Evolutionary conservation across 1,140 invertebrate genomes (phyloP).

Genomic region (Diabrotica virgifera): DNA sequence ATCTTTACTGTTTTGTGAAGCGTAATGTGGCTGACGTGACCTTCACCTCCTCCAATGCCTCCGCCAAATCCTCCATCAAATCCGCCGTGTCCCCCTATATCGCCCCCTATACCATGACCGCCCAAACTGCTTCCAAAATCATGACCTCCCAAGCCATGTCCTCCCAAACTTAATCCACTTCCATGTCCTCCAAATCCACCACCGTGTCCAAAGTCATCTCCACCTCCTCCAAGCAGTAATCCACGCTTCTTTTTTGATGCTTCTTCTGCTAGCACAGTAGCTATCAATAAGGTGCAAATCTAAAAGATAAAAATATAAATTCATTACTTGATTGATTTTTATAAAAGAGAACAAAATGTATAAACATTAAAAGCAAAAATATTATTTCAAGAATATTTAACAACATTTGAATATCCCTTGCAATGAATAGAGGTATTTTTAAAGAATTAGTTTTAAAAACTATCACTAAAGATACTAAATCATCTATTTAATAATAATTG

Average conservation of each 20-base stretch:
- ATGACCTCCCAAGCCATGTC: constrained; percentile 17
- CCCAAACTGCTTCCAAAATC: constrained; percentile 19
- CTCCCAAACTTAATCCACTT: constrained; percentile 15
- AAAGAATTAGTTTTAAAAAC: no score
- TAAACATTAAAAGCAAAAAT: no score
- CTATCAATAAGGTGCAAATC: constrained; percentile 34
- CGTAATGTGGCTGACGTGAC: constrained; percentile 36
- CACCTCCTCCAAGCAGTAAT: constrained; percentile 22
- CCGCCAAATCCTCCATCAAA: constrained; percentile 21
- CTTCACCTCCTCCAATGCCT: constrained; percentile 21
- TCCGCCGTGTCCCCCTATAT: constrained; percentile 13
- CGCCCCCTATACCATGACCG: constrained; percentile 24
- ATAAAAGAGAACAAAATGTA: no score
- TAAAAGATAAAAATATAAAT: constrained; percentile 11
- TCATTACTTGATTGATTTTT: not conserved
- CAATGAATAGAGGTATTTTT: no score
- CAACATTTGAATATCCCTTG: no score
- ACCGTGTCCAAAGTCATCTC: constrained; percentile 25
- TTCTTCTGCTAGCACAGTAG: constrained; percentile 23
- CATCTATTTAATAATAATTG: no score
- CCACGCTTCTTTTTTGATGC: constrained; percentile 24
- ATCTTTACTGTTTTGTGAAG: constrained; percentile 36
- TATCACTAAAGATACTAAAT: no score
- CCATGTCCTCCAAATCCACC: constrained; percentile 23
- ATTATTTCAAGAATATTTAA: no score